Percentiles rank a stretch among this genome's conserved stretches.
Evolutionary conservation across 2,113 vertebrate species (phyloP).

Genomic region (Camarhynchus parvulus): DNA sequence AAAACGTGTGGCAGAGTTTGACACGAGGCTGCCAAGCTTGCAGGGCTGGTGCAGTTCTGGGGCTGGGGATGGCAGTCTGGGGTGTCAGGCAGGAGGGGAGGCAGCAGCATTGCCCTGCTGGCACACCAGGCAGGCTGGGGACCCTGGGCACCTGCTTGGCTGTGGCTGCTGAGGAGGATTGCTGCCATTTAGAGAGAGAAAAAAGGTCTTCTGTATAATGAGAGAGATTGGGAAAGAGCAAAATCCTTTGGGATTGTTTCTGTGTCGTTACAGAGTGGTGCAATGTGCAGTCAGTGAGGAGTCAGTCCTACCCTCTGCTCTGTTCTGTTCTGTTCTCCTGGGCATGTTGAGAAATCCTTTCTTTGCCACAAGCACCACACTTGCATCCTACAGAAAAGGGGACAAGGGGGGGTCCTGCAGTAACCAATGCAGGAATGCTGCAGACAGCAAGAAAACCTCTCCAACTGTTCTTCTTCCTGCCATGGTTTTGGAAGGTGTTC

Average conservation of each 20-base stretch:
- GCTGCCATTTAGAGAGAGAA: neutral
- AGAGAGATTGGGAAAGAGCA: neutral
- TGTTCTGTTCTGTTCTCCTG: neutral
- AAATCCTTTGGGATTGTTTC: neutral
- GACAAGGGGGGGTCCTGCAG: neutral
- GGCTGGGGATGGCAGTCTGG: fast-evolving
- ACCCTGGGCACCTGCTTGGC: neutral
- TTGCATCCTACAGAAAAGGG: neutral
- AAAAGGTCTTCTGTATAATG: neutral
- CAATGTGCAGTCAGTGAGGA: neutral
- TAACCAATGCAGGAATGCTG: neutral
- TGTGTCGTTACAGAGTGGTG: neutral
- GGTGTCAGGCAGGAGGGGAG: neutral
- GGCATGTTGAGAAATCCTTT: neutral
- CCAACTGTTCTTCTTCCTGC: neutral
- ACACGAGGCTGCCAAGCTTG: neutral
- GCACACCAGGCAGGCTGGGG: neutral
- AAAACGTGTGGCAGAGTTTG: neutral
- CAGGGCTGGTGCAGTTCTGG: neutral
- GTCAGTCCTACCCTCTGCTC: neutral
- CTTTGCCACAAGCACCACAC: neutral
- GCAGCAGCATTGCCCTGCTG: neutral
- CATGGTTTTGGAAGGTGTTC: neutral
- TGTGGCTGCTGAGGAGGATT: neutral
- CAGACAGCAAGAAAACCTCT: neutral